Base-by-base conservation (phyloP, 2,113 vertebrate genomes). In the Cebidichthys violaceus region DNA sequence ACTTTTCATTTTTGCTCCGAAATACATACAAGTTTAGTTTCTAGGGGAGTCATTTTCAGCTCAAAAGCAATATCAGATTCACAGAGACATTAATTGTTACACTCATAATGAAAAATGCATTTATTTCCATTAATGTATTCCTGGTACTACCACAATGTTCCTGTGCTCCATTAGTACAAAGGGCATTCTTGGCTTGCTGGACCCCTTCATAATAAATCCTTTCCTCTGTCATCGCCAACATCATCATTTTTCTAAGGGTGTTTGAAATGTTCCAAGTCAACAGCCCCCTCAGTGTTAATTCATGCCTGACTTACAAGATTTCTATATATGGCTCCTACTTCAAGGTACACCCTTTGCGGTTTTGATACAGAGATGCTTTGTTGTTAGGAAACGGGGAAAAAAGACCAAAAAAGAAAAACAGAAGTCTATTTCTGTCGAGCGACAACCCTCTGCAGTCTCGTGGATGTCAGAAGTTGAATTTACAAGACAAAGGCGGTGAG, bases 381-480 rank as follows among this genome's bases (percentile, higher is more conserved):
- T 94, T 93, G 93, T 92, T 88, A 9, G 89, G 77, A 84, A 85
- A 84, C 24, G 65, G 11, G 62, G 13, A 47, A 67, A 71, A 75
- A 68, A 86, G 39, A 86, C 68, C 43, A 75, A 76, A 89, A 90
- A 87, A 91, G 70, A 90, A 90, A 92, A 93, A 91, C 88, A 84
- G 81, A 77, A 84, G 62, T 93, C 92, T 95, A 93, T 94, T 95
- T 94, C 87, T 92, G 91, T 90, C 90, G 29, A 90, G 88, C 67
- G 79, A 94, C 88, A 94, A 93, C 86, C 92, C 92, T 93, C 91
- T 74, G 87, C 91, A 92, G 92, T 93, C 79, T 94, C 52, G 70
- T 45, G 60, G 81, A 88, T 92, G 92, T 93, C 94, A 95, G 92
- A 93, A 91, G 92, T 91, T 91, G 89, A 89, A 91, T 93, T 94